Base-by-base conservation (phyloP, 2,888 invertebrate species). In the Exephanes ischioxanthus region DNA sequence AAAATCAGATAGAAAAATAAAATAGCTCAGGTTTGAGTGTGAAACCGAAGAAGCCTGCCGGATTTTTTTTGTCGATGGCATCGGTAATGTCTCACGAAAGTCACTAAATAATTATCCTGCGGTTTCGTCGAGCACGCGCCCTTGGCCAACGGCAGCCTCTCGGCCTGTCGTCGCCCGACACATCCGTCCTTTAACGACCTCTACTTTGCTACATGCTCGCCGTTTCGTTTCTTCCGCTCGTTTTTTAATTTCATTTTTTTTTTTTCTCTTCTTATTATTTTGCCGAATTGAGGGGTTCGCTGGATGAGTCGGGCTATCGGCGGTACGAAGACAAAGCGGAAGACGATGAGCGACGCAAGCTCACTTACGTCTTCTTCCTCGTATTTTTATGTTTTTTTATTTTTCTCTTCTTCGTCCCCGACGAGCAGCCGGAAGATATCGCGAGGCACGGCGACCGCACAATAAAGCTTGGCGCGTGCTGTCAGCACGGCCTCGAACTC, bases 111-210 rank as follows among this genome's bases (percentile, higher is more conserved):
- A 86, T 86, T 80, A 86, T 55, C 77, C 67, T 83, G 86, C 75
- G 84, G 86, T 83, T 92, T 86, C 87, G 82, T 76, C 70, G 89
- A 89, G 90, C 93, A 91, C 92, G 92, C 92, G 91, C 87, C 90
- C 84, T 88, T 41, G 80, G 61, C 48, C 48, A 61, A 19, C 45
- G 14, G 26, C 26, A 48, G 11, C 41, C n/a, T 41, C 41, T 79
- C 51, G 61, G 55, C 22, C 86, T 87, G 89, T 90, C 88, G 88
- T 85, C 75, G 78, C 87, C 82, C 72, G 87, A 85, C 83, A 86
- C 81, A 82, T 87, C 53, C 85, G 78, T 87, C 86, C 88, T 87
- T 89, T 89, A 90, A 88, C 87, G 88, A 87, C 80, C 80, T 83
- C 80, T 77, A 48, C 79, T 14, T 3, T 58, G 66, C 85, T 58